A percentile compares a stretch with the other conserved stretches of the same genome.
Evolutionary conservation across 2,888 invertebrate genomes (phyloP).

Genomic region (Xestia xanthographa): DNA sequence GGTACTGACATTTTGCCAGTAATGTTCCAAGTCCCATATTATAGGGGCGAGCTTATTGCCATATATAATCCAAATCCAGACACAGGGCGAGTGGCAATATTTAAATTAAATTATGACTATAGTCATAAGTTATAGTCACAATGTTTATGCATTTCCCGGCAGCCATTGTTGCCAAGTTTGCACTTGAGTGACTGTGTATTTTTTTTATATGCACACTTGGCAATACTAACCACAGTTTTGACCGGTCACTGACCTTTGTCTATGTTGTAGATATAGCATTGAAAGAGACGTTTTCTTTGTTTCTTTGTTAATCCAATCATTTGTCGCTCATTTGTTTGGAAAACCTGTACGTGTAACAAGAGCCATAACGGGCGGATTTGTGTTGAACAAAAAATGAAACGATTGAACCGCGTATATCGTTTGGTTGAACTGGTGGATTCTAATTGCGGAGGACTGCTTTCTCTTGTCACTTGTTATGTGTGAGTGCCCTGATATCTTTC

Average conservation of each 20-base stretch:
- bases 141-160: constrained; percentile 3
- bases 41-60: too few relatives aligned
- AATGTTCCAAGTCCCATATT: not conserved
- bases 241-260: not conserved
- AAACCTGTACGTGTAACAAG: not conserved
- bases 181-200: not conserved
- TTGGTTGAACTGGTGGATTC: not conserved
- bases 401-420: not conserved
- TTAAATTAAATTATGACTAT: not conserved
- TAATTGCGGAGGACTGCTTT: not conserved
- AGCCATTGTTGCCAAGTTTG: not conserved
- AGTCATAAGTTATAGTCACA: not conserved
- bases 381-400: not conserved
- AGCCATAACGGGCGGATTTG: not conserved
- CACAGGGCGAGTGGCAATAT: too few relatives aligned
- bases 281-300: not conserved
- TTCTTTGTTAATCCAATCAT: not conserved
- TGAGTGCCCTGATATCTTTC: too few relatives aligned
- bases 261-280: too few relatives aligned
- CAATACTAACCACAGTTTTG: not conserved
- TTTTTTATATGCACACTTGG: not conserved
- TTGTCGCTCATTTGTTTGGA: not conserved
- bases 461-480: too few relatives aligned
- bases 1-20: not conserved
- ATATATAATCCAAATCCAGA: too few relatives aligned